These are phyloP conservation scores for Cottus gobio DNA, from an alignment of 2,113 vertebrate species.

Conservation along the genomic window DNA sequence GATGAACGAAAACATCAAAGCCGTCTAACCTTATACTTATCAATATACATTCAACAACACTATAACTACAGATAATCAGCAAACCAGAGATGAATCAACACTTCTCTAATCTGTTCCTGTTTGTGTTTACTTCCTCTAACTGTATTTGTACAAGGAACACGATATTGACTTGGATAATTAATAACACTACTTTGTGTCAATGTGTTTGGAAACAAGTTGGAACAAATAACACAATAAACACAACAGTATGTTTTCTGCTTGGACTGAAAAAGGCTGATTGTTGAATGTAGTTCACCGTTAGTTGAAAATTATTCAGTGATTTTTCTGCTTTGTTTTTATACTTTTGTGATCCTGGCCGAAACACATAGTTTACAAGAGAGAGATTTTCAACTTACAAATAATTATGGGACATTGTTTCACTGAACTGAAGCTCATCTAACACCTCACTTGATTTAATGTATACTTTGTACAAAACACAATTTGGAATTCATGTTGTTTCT, in stretches of 20 bases:
- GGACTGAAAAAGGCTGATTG: background rate
- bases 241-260: background rate
- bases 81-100: background rate
- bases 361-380: background rate
- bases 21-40: too few species aligned
- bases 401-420: background rate
- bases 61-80: background rate
- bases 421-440: background rate
- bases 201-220: background rate
- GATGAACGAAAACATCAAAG: background rate
- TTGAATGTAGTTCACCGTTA: background rate
- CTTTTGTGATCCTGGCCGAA: conserved; percentile 2
- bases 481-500: background rate
- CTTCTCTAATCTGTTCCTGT: background rate
- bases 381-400: background rate
- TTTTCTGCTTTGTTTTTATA: background rate
- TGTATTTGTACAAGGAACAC: background rate
- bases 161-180: background rate
- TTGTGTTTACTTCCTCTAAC: background rate
- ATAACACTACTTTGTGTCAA: background rate
- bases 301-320: background rate
- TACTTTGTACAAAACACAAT: background rate
- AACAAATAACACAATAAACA: conserved; percentile 3
- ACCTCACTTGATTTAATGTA: conserved; percentile 13
- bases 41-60: background rate